phyloP scores from a whole-genome alignment of 1,140 invertebrate genomes.

The Sarcophaga bullata region DNA sequence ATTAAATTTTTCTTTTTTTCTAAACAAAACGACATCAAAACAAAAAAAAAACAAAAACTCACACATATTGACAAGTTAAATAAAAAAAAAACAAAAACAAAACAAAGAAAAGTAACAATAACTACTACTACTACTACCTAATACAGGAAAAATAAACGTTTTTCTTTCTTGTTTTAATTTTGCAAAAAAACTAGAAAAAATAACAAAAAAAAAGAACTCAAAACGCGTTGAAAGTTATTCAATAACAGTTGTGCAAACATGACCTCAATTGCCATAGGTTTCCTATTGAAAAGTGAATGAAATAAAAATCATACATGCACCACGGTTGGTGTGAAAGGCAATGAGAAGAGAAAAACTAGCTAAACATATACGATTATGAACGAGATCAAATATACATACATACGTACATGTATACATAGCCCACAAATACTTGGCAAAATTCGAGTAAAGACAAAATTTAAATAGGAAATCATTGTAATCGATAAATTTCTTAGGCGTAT shows the following conservation, averaged over 20 bases:
- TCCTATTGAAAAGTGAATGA: conserved; percentile 21
- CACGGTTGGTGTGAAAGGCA: too few species aligned
- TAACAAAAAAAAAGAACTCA: not conserved
- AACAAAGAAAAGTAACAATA: too few species aligned
- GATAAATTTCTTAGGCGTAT: too few species aligned
- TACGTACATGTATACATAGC: not conserved
- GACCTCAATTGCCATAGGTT: conserved; percentile 23
- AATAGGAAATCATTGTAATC: too few species aligned
- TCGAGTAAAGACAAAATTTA: too few species aligned
- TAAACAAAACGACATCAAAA: too few species aligned
- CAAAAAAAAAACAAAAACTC: not conserved
- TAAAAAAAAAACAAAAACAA: not conserved
- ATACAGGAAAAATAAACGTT: not conserved
- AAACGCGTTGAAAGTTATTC: conserved; percentile 4
- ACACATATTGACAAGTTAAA: not conserved
- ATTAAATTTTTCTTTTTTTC: not conserved
- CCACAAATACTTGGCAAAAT: too few species aligned
- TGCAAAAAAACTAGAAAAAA: not conserved
- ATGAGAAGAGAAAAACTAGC: not conserved
- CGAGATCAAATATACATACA: not conserved
- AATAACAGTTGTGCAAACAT: conserved; percentile 26
- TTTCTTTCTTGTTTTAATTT: not conserved
- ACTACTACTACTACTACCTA: too few species aligned
- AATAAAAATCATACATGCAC: not conserved
- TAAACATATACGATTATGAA: not conserved